Base-by-base conservation (phyloP, 2,113 vertebrate genomes). In the Dendrocopos noguchii region DNA sequence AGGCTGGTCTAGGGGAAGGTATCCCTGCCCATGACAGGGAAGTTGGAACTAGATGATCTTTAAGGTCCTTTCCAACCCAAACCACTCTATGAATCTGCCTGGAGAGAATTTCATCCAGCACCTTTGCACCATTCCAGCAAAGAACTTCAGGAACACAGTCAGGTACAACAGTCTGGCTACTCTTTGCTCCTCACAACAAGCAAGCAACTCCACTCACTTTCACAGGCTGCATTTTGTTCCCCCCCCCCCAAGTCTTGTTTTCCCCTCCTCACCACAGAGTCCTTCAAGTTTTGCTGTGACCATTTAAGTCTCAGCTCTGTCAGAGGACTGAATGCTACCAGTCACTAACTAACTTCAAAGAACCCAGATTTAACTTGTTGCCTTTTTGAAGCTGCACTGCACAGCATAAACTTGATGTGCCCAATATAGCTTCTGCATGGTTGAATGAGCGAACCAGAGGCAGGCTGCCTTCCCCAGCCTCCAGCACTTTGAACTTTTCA, bases 331-430 rank as follows among this genome's bases (percentile, higher is more conserved):
- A 90, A 88, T 14, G 73, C 84, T 90, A 80, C 80, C 74, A 57
- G n/a, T 91, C 65, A 72, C 46, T 42, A 56, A 68, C 46, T 42
- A 52, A 56, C 95, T 96, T 93, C 92, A 96, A 95, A 94, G 84
- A 63, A 2, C 16, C 27, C 42, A 13, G n/a, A 92, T 71, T 90
- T 55, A 83, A 95, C 91, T 80, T 39, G 59, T 59, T 94, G 93
- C 88, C 78, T 95, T 90, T 94, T 44, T 82, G 86, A 95, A 94
- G 88, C 81, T 63, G 74, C 50, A 60, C 79, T 1, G 56, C 9
- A 55, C 80, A 70, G 80, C 27, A 84, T 63, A 93, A 94, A 95
- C n/a, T 92, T 89, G 42, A 76, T n/a, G 90, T 76, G 87, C 89
- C 80, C 56, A 50, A 80, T 76, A 90, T 5, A 93, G 88, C 80